phyloP scores from a whole-genome alignment of 1,140 invertebrate species.

The Akabosia matsudoensis region DNA sequence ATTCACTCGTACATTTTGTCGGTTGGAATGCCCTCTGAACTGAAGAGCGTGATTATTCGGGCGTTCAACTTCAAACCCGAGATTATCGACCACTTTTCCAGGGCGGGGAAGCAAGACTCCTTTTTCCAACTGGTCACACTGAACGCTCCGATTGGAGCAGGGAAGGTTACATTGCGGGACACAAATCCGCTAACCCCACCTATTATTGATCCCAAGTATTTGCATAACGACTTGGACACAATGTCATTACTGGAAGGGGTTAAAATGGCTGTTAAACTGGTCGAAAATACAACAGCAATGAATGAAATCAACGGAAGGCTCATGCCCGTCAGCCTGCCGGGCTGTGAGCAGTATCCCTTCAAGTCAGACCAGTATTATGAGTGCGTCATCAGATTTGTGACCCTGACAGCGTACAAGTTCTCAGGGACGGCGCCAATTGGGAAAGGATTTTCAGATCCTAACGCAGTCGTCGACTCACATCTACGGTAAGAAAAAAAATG shows the following conservation, averaged over 20 bases:
- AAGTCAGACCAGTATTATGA: constrained; percentile 44
- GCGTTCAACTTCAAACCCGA: constrained; percentile 21
- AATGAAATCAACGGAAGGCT: constrained; percentile 38
- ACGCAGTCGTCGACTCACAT: constrained; percentile 53
- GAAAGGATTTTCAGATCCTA: constrained; percentile 51
- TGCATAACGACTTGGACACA: constrained; percentile 46
- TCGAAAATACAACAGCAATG: constrained; percentile 41
- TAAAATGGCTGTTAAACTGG: constrained; percentile 33
- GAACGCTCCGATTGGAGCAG: constrained; percentile 49
- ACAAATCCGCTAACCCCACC: constrained; percentile 55
- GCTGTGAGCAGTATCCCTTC: constrained; percentile 28
- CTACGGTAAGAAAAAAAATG: constrained; percentile 48
- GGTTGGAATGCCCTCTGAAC: not conserved
- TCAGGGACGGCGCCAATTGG: constrained; percentile 52
- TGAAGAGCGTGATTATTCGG: not conserved
- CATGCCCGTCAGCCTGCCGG: constrained; percentile 21
- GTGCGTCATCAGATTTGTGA: constrained; percentile 41
- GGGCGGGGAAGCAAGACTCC: not conserved
- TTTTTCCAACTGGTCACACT: constrained; percentile 30
- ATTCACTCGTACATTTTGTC: constrained; percentile 35
- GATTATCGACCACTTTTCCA: not conserved
- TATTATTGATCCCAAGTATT: constrained; percentile 55
- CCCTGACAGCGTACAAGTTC: constrained; percentile 19
- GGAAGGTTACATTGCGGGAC: constrained; percentile 47
- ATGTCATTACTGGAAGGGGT: constrained; percentile 31